Evolutionary conservation across 37 sponge, comb jelly and placozoan species (phyloP), one percentile per base, ranked within the genome.

Genomic region (Lycopodina hypogea): DNA sequence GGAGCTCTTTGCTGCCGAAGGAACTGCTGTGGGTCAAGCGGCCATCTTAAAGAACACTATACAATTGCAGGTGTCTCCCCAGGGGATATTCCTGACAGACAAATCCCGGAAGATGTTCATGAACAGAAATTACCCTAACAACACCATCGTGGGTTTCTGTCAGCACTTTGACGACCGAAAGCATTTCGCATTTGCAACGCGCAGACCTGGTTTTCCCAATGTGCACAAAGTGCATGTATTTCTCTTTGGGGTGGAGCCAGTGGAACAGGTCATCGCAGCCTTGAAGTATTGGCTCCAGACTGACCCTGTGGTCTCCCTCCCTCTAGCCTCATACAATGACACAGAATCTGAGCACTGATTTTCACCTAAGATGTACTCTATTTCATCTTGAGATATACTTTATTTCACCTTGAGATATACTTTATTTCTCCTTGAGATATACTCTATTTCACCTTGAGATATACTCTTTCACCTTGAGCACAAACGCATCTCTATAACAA

Each of bases 251-350:
- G 56, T 38, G 26, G 80, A 86, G 48, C 40, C 80, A 19, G 48
- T 64, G 22, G 28, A 64, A 30, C 59, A 42, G n/a, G 75, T 89
- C 36, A 42, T 83, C 55, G 80, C 74, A 1, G 69, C 80, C 50
- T 75, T 89, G 1, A 50, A 89, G 69, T 83, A 62, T 55, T 89
- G 89, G 89, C 71, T 89, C 11, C 58, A 89, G 35, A 32, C 82
- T 22, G 74, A 69, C 11, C 82, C 82, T 41, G 38, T 75, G 11
- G 9, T 18, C 48, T 45, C 48, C 9, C 48, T 45, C 9, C 9
- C 48, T 45, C 48, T 9, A 45, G 48, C 48, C 9, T 45, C 48
- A n/a, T n/a, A n/a, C 9, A 45, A 45, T 12, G 48, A 45, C 9
- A 45, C 48, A 45, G n/a, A n/a, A n/a, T n/a, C n/a, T n/a, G n/a